Evolutionary conservation across 2,797 vertebrate species (phyloP), one percentile per base, ranked within the genome.

Genomic region (Amblyopsis hoosieri): DNA sequence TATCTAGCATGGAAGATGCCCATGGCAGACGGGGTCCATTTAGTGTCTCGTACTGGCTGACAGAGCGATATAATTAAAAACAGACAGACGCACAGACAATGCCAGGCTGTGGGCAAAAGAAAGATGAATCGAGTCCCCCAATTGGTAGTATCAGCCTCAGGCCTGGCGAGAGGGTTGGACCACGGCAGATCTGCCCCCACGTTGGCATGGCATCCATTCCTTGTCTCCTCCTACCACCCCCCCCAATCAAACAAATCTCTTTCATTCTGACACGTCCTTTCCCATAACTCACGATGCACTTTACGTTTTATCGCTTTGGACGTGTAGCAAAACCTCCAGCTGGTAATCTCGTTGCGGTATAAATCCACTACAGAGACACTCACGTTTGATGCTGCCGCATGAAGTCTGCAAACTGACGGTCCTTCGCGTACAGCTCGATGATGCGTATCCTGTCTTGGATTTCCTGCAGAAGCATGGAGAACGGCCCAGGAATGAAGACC

Each of bases 391-490:
- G 95, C 71, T 96, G 95, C 80, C 92, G 93, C 66, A 96, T 92
- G 71, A 98, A 96, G 80, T 96, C 95, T 78, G 94, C 96, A 91
- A 98, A 97, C 83, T 98, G 95, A 2, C 94, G 93, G 78, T 98
- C 96, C 75, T 94, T 96, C 54, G 95, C 91, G 12, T 98, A 98
- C 46, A 98, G 94, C 78, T 99, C 96, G 85, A 99, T 93, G 86
- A 98, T 95, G 74, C 95, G 94, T 90, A 97, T 97, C 86, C 96
- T 92, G 85, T 99, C 97, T 85, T 98, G 95, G 90, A 98, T 98
- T 91, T 99, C 97, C 97, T 98, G 75, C 49, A 89, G 82, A 65
- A 64, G 74, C 64, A 85, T 67, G 71, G 73, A 54, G 17, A 14
- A 71, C 54, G 55, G 69, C 66, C 57, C 31, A 50, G 29, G 58